Base-by-base conservation (phyloP, 1,140 invertebrate genomes). In the Palaemon carinicauda region DNA sequence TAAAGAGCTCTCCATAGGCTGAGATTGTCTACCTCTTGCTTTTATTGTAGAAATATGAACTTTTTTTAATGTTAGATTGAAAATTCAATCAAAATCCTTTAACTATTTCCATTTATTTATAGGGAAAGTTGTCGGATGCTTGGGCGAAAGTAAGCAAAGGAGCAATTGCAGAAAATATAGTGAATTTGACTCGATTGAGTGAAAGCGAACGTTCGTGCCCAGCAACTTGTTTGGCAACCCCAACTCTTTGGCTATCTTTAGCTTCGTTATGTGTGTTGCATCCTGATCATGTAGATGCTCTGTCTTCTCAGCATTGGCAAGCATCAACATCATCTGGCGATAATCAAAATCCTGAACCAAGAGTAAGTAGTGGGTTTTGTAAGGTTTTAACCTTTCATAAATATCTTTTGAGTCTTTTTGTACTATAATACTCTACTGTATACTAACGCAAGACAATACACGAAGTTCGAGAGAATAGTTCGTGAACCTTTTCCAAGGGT, bases 251-350 rank as follows among this genome's bases (percentile, higher is more conserved):
- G 98, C 91, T 99, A 73, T 96, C 97, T 0, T 92, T 99, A 41
- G 96, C 98, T 50, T 96, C 98, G 0, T 93, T 99, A 0, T 98
- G 97, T 92, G 96, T 99, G 3, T 92, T 98, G 33, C 96, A 98
- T 90, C 95, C 95, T 52, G 96, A 98, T 88, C 97, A 98, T 91
- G 96, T 97, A 0, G 97, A 98, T 90, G 93, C 96, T 87, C 91
- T 96, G 1, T 95, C 95, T 2, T 95, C 95, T 7, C 94, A 94
- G 65, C 95, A 95, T 90, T 95, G 95, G 93, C 93, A 93, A 77
- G 90, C 91, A 71, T 93, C 94, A 56, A 91, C 91, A 74, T 73
- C 75, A 33, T 73, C 84, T 17, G 77, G 77, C 10, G 91, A 92
- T 90, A 91, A 83, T 90, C 91, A 80, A 90, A 91, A 90, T 52